These are phyloP conservation scores for Burhinus bistriatus DNA, from an alignment of 2,113 vertebrate species.

Conservation along the genomic window DNA sequence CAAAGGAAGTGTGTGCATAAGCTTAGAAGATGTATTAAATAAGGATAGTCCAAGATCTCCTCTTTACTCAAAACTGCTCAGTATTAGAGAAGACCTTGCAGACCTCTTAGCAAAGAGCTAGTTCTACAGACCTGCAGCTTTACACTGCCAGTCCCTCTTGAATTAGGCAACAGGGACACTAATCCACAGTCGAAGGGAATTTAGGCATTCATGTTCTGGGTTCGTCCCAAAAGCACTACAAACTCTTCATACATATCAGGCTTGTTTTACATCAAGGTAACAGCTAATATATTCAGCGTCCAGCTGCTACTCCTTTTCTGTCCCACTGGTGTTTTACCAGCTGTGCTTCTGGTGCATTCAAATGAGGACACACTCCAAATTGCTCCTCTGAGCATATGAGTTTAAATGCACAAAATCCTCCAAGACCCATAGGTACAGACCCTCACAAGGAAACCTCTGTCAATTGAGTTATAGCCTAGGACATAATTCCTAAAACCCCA, in stretches of 20 bases:
- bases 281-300: background rate
- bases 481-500: background rate
- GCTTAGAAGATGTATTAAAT: background rate
- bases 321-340: background rate
- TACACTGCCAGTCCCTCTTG: too few relatives aligned
- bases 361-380: background rate
- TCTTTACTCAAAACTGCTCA: background rate
- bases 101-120: background rate
- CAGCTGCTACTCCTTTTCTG: background rate
- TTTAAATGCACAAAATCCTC: background rate
- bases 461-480: background rate
- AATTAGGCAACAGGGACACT: background rate
- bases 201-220: background rate
- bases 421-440: rapidly evolving
- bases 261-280: background rate
- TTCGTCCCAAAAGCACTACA: background rate
- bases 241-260: background rate
- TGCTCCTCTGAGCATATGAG: rapidly evolving
- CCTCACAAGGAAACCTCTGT: background rate
- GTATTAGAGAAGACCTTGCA: background rate
- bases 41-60: background rate
- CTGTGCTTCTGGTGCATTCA: background rate
- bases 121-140: background rate
- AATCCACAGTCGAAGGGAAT: background rate
- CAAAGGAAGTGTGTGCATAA: background rate